Evolutionary conservation across 2,113 vertebrate species (phyloP).

Genomic region (Camelus bactrianus): DNA sequence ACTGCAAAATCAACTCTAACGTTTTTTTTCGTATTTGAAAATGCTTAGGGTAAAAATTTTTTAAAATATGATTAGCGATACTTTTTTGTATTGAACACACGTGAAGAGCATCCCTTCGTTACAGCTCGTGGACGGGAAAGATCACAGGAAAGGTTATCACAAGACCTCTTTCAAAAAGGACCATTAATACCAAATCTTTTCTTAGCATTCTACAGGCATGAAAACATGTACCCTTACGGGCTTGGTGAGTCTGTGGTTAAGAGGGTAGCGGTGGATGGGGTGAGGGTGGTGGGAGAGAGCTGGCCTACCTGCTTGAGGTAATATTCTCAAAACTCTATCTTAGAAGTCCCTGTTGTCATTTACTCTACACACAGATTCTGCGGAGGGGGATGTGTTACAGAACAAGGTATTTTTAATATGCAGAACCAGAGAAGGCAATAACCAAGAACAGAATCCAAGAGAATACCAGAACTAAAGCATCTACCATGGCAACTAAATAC

Average conservation of each 20-base stretch:
- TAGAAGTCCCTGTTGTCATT: background rate
- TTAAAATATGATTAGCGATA: background rate
- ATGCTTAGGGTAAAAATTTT: background rate
- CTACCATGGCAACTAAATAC: background rate
- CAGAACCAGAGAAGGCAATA: background rate
- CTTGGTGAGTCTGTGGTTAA: background rate
- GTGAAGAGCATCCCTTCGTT: background rate
- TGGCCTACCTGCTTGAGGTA: background rate
- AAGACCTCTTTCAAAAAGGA: background rate
- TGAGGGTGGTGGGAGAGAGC: fast-evolving
- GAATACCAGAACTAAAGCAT: background rate
- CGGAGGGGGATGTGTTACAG: background rate
- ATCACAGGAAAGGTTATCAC: background rate
- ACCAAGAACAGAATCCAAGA: background rate
- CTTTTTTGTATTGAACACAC: background rate
- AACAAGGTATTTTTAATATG: background rate
- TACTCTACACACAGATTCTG: background rate
- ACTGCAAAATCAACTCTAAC: background rate
- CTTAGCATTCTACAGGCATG: background rate
- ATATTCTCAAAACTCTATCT: background rate
- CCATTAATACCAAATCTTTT: background rate
- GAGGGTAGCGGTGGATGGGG: background rate
- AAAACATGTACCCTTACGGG: background rate
- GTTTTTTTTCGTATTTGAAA: constrained; percentile 13
- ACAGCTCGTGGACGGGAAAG: background rate